phyloP scores from a whole-genome alignment of 2,888 invertebrate genomes.

The Drosophila pegasa region DNA sequence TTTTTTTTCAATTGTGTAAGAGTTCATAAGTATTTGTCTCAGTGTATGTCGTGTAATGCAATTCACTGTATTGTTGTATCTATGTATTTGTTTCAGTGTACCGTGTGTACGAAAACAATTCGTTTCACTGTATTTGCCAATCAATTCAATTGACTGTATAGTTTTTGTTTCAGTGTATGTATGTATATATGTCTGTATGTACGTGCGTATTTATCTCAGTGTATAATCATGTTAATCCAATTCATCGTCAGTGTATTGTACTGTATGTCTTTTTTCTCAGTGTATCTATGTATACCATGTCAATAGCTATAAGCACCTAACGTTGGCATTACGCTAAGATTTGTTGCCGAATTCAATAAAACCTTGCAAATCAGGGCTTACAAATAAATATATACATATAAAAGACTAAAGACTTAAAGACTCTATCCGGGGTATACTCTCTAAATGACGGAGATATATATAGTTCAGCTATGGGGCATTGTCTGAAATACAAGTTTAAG shows the following conservation, averaged over 20 bases:
- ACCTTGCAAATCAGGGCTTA: conserved; percentile 8
- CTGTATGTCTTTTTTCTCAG: conserved; percentile 1
- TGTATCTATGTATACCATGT: conserved; percentile 29
- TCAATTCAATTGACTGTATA: conserved; percentile 2
- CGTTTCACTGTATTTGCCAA: background rate
- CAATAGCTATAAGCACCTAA: conserved; percentile 27
- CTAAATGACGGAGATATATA: background rate
- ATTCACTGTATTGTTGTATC: conserved; percentile 1
- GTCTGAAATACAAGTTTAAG: background rate
- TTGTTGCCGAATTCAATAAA: conserved; percentile 30
- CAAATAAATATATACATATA: background rate
- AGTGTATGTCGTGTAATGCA: background rate
- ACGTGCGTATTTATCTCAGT: background rate
- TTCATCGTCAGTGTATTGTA: background rate
- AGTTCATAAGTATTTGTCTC: background rate
- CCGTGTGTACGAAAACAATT: background rate
- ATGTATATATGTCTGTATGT: conserved; percentile 7
- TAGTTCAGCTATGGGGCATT: background rate
- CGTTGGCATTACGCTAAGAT: conserved; percentile 7
- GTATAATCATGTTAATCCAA: background rate
- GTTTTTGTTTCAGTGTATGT: conserved; percentile 7
- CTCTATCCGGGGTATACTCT: background rate
- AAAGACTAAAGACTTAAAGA: background rate
- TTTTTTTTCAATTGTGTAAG: background rate
- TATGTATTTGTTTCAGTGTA: conserved; percentile 1